These are phyloP conservation scores for Drosophila histrio DNA, from an alignment of 2,888 invertebrate genomes.

Conservation along the genomic window DNA sequence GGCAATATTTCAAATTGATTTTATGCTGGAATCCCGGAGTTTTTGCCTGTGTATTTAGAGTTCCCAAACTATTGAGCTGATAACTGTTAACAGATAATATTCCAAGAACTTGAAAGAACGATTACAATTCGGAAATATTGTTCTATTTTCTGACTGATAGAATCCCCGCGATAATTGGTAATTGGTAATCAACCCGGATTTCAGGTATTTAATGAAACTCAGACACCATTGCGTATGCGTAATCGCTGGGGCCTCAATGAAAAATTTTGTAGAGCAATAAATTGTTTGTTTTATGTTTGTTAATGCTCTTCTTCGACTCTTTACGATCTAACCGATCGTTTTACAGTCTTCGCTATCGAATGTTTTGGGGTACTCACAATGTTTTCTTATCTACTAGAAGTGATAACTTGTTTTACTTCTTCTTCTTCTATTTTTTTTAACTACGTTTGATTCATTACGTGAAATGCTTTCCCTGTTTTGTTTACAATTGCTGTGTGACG, in stretches of 20 bases:
- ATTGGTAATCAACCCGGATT: background rate
- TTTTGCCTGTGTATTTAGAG: no score
- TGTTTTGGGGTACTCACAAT: conserved; percentile 6
- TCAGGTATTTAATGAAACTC: background rate
- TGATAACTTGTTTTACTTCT: conserved; percentile 32
- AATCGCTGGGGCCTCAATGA: conserved; percentile 2
- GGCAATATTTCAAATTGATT: no score
- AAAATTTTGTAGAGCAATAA: background rate
- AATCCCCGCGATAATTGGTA: background rate
- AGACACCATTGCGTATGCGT: conserved; percentile 8
- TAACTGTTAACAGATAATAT: conserved; percentile 36
- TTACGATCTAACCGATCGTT: conserved; percentile 14
- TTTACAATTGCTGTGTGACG: conserved; percentile 15
- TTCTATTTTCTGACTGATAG: background rate
- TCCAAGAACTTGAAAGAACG: conserved; percentile 15
- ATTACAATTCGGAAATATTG: background rate
- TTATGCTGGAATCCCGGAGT: no score
- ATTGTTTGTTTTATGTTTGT: background rate
- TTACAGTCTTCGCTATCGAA: conserved; percentile 5
- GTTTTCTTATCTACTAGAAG: conserved; percentile 21
- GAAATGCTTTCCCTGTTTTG: conserved; percentile 13
- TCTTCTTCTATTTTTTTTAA: background rate
- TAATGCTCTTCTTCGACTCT: conserved; percentile 6
- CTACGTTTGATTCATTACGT: conserved; percentile 27
- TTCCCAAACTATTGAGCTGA: conserved; percentile 40